Percentiles rank a stretch among this genome's conserved stretches.
phyloP scores from a whole-genome alignment of 2,797 vertebrate genomes.

The Syngnathus acus region DNA sequence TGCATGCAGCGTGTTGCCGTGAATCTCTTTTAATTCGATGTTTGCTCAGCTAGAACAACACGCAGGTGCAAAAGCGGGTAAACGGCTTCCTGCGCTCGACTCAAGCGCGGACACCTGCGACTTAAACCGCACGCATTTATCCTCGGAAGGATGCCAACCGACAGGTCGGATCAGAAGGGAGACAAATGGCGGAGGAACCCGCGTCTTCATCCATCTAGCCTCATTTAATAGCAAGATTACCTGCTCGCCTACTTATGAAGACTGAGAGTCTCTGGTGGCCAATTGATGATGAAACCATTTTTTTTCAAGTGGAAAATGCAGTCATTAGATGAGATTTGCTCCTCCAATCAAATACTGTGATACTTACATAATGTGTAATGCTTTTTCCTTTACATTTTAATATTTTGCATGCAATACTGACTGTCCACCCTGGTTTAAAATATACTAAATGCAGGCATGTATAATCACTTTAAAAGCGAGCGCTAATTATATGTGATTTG shows the following conservation, averaged over 20 bases:
- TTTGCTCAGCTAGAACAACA: slow-evolving; percentile 11
- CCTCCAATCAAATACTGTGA: not conserved
- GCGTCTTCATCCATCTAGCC: slow-evolving; percentile 21
- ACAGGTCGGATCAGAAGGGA: slow-evolving; percentile 40
- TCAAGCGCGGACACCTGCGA: slow-evolving; percentile 12
- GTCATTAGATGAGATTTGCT: not conserved
- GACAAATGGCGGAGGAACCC: slow-evolving; percentile 31
- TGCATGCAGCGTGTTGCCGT: slow-evolving; percentile 24
- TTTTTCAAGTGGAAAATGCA: slow-evolving; percentile 13
- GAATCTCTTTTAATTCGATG: slow-evolving; percentile 33
- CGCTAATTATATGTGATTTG: too few species aligned
- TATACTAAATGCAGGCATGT: too few species aligned
- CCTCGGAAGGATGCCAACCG: slow-evolving; percentile 28
- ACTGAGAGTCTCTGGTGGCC: not conserved
- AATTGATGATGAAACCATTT: not conserved
- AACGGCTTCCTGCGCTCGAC: not conserved
- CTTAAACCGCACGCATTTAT: slow-evolving; percentile 22
- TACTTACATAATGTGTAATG: not conserved
- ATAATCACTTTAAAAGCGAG: too few species aligned
- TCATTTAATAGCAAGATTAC: slow-evolving; percentile 3
- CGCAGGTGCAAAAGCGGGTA: not conserved
- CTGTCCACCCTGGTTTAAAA: too few species aligned
- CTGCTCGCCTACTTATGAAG: not conserved
- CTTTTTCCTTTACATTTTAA: too few species aligned
- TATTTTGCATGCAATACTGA: too few species aligned